Conservation (phyloP, 2,888 invertebrate genomes). For the Patella ulyssiponensis region DNA sequence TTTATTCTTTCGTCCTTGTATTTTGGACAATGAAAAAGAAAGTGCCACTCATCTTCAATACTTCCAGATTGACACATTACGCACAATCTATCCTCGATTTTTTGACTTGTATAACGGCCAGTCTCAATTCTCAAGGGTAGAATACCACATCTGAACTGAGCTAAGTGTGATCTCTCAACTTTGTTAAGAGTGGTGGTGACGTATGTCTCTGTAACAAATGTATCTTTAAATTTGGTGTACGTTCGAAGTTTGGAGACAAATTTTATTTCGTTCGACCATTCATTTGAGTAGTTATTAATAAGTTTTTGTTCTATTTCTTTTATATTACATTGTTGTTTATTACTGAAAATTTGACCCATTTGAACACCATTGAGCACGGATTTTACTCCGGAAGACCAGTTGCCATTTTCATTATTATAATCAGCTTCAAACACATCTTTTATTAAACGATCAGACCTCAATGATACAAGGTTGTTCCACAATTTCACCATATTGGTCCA, state of each 20-base stretch:
- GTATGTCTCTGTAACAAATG: no score
- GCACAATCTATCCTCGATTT: no score
- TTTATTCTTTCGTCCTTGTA: background rate
- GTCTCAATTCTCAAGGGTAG: no score
- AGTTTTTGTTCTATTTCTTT: background rate
- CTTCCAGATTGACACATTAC: background rate
- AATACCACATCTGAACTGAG: no score
- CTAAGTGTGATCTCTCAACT: no score
- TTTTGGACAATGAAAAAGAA: background rate
- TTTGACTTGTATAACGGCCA: no score
- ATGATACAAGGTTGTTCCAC: background rate
- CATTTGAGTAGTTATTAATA: background rate
- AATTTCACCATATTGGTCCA: background rate
- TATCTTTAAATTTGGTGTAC: no score
- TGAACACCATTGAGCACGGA: background rate
- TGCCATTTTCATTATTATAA: background rate
- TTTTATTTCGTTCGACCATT: background rate
- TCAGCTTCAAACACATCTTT: background rate
- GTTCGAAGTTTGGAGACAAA: background rate
- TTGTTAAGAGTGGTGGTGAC: no score
- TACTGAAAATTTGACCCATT: background rate
- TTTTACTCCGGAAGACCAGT: background rate
- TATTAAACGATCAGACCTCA: background rate
- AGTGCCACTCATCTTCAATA: background rate
- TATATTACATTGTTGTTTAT: background rate